Conservation (phyloP, 2,113 vertebrate genomes). For the Nannobrachium achirus region DNA sequence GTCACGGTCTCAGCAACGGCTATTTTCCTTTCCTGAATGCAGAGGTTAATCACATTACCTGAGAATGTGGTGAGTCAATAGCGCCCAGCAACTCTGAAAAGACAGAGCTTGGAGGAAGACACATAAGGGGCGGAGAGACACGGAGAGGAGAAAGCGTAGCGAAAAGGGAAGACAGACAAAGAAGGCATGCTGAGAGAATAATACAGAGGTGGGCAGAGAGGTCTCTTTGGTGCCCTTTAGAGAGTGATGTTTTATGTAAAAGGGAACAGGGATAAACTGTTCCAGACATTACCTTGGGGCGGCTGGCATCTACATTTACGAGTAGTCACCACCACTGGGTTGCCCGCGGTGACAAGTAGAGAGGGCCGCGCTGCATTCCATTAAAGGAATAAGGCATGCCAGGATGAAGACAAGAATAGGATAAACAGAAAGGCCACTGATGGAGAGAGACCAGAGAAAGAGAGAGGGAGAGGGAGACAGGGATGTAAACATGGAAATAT, state of each 20-base stretch:
- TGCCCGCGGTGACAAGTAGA: not conserved
- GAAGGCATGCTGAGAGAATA: not conserved
- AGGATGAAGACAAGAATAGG: not conserved
- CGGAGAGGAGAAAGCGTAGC: not conserved
- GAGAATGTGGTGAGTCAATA: slow-evolving; percentile 42
- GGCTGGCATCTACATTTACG: not conserved
- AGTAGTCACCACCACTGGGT: not conserved
- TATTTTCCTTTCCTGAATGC: slow-evolving; percentile 46
- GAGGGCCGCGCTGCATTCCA: not conserved
- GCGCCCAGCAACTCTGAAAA: slow-evolving; percentile 6
- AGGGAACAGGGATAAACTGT: not conserved
- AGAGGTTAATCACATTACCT: slow-evolving; percentile 63
- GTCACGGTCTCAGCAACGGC: slow-evolving; percentile 35
- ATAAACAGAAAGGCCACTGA: slow-evolving; percentile 1
- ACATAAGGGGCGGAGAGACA: not conserved
- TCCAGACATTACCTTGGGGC: slow-evolving; percentile 1
- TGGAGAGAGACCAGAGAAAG: not conserved
- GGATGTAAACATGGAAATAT: too few species aligned
- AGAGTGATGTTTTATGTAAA: not conserved
- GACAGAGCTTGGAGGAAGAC: slow-evolving; percentile 27
- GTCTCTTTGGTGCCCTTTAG: not conserved
- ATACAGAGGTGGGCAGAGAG: not conserved
- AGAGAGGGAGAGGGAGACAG: not conserved
- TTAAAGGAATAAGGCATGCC: not conserved
- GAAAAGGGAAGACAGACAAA: not conserved